phyloP scores from a whole-genome alignment of 2,797 vertebrate species.

The Synanceia verrucosa region DNA sequence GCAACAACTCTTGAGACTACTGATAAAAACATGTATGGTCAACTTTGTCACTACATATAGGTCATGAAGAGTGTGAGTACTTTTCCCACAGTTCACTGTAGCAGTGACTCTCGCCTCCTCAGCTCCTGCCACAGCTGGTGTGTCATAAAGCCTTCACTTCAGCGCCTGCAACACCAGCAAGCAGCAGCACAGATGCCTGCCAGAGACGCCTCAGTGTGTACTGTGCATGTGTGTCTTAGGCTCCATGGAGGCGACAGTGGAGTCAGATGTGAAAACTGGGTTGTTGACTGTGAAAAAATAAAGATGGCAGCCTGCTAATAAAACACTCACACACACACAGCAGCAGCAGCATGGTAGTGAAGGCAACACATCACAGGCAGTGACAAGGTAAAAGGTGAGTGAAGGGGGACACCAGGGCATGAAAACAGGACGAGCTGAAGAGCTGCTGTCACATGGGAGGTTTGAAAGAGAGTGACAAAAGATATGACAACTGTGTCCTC shows the following conservation, averaged over 20 bases:
- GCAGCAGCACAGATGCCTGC: constrained; percentile 43
- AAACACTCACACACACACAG: background rate
- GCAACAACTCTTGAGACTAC: constrained; percentile 9
- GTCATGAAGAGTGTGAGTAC: constrained; percentile 10
- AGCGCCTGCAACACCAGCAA: constrained; percentile 22
- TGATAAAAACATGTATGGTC: constrained; percentile 27
- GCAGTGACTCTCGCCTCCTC: constrained; percentile 34
- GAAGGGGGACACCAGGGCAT: constrained; percentile 24
- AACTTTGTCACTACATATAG: background rate
- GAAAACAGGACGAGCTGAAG: constrained; percentile 34
- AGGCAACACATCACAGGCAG: constrained; percentile 49
- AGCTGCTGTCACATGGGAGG: constrained; percentile 19
- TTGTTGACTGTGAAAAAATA: constrained; percentile 1
- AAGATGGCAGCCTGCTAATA: constrained; percentile 12
- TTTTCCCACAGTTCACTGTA: background rate
- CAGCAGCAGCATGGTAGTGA: background rate
- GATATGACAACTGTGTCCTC: constrained; percentile 38
- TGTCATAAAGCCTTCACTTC: constrained; percentile 59
- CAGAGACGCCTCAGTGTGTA: constrained; percentile 19
- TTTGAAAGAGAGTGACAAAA: constrained; percentile 23
- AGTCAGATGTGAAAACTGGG: constrained; percentile 36
- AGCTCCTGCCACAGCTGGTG: constrained; percentile 33
- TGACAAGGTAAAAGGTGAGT: constrained; percentile 57
- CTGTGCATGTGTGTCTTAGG: background rate
- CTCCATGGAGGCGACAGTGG: constrained; percentile 19